These are phyloP conservation scores for Syngnathus typhle DNA, from an alignment of 2,113 vertebrate species.

Conservation along the genomic window DNA sequence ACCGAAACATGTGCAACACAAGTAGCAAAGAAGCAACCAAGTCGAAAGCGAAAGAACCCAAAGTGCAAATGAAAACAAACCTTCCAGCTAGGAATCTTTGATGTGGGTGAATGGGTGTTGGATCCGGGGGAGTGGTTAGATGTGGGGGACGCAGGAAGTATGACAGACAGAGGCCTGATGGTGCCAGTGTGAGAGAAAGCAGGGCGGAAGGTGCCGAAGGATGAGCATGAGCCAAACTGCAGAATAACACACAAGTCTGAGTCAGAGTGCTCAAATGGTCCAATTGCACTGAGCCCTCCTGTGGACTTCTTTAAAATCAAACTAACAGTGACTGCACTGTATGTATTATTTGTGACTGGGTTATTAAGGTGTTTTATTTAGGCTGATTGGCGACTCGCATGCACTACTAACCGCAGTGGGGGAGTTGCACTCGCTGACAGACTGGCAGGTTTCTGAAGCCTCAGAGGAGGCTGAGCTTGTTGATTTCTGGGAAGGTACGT, in stretches of 20 bases:
- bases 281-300: conserved; percentile 21
- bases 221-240: conserved; percentile 79
- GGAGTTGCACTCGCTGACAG: conserved; percentile 96
- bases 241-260: conserved; percentile 69
- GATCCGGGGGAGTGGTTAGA: conserved; percentile 76
- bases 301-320: conserved; percentile 22
- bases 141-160: conserved; percentile 74
- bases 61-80: conserved; percentile 74
- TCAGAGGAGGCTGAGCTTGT: conserved; percentile 97
- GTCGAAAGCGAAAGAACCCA: conserved; percentile 36
- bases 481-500: conserved; percentile 81
- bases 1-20: conserved; percentile 20
- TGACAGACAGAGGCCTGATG: conserved; percentile 76
- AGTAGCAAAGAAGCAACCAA: conserved; percentile 50
- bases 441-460: conserved; percentile 96
- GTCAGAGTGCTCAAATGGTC: conserved; percentile 54
- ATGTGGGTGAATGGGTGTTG: conserved; percentile 75
- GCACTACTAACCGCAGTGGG: conserved; percentile 88
- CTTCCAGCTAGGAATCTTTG: conserved; percentile 79
- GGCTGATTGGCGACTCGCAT: conserved; percentile 19
- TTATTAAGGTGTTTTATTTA: conserved; percentile 4
- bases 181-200: conserved; percentile 76
- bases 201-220: conserved; percentile 77
- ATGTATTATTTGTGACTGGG: conserved; percentile 8
- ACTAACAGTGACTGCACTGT: conserved; percentile 30